These are phyloP conservation scores for Tenrec ecaudatus DNA, from an alignment of 2,113 vertebrate species.

Conservation along the genomic window DNA sequence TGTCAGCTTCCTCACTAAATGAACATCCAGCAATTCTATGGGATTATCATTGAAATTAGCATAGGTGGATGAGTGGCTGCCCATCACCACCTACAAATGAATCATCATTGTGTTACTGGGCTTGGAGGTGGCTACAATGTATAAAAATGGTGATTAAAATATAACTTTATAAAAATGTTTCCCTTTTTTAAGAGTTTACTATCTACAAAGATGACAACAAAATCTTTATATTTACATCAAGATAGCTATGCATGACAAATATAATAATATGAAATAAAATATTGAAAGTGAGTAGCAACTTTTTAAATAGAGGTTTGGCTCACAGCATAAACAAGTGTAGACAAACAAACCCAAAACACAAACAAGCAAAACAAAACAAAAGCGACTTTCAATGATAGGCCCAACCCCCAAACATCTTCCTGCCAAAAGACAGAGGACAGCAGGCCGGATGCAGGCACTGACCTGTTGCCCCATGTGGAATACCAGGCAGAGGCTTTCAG, in stretches of 20 bases:
- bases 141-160: slow-evolving; percentile 87
- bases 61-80: slow-evolving; percentile 55
- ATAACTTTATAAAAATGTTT: slow-evolving; percentile 86
- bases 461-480: slow-evolving; percentile 40
- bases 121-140: slow-evolving; percentile 80
- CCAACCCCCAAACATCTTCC: slow-evolving; percentile 57
- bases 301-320: slow-evolving; percentile 91
- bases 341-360: slow-evolving; percentile 74
- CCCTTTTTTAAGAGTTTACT: slow-evolving; percentile 81
- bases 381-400: slow-evolving; percentile 69
- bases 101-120: slow-evolving; percentile 65
- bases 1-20: slow-evolving; percentile 59
- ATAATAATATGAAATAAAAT: slow-evolving; percentile 88
- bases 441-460: slow-evolving; percentile 48
- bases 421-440: slow-evolving; percentile 36
- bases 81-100: slow-evolving; percentile 62
- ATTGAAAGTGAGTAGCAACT: slow-evolving; percentile 86
- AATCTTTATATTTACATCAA: slow-evolving; percentile 89
- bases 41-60: slow-evolving; percentile 54
- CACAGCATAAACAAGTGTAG: slow-evolving; percentile 88
- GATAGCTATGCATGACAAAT: slow-evolving; percentile 86
- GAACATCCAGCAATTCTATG: slow-evolving; percentile 45
- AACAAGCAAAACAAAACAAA: slow-evolving; percentile 75
- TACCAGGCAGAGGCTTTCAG: slow-evolving; percentile 8
- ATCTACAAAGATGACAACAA: slow-evolving; percentile 88